Base-by-base conservation (phyloP, 2,113 vertebrate species). In the Fukomys damarensis region DNA sequence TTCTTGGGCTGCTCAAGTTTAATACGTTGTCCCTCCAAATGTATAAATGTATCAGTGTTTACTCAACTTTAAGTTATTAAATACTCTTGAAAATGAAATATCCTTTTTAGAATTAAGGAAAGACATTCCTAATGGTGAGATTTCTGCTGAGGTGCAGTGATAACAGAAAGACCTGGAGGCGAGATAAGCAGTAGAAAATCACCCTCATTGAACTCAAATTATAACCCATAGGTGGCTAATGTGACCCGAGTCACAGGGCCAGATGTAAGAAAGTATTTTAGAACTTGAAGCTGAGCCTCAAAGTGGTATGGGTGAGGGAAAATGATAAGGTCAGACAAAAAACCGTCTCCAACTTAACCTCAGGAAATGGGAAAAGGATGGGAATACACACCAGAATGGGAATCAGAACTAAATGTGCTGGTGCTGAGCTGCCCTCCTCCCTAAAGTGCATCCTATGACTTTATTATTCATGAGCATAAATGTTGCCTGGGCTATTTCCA, bases 381-480 rank as follows among this genome's bases (percentile, higher is more conserved):
- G 28, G 90, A 28, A 76, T 61, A 56, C 1, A 16, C 59, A 87
- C 89, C n/a, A 56, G 54, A 94, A 90, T 28, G 43, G 80, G 38
- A 35, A 77, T 96, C 81, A 95, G 95, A 96, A 91, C 49, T 76
- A 35, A 61, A 76, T 72, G 54, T 63, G 59, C 66, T 41, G 8
- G 90, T 22, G 30, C 20, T 16, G 11, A 66, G 35, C 66, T 76
- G 86, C 9, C 82, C 32, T 95, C 79, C 68, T 94, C 24, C 5
- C 72, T 92, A 79, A 96, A 92, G 83, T 49, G 35, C 28, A 91
- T 82, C 74, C 66, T 32, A 32, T 32, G 81, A 49, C 58, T 65
- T 61, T 86, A 95, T 93, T 96, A 96, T 95, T 96, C 94, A 96
- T 91, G 85, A 97, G 88, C 91, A 86, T 93, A 94, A 97, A 96